Percentiles rank a stretch among this genome's conserved stretches.
Evolutionary conservation across 2,113 vertebrate genomes (phyloP).

Genomic region (Centrocercus urophasianus): DNA sequence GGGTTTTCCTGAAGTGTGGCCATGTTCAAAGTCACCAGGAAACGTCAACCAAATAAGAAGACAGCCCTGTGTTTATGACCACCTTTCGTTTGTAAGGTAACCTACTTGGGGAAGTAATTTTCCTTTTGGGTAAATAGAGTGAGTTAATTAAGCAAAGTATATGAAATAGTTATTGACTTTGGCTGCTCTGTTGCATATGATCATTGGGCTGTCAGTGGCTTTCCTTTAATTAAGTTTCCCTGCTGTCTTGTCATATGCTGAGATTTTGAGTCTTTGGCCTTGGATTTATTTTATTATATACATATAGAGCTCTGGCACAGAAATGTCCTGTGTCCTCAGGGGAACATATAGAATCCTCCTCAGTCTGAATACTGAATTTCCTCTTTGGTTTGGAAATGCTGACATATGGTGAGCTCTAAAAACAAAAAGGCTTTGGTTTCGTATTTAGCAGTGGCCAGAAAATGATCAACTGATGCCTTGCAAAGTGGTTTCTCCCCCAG

Average conservation of each 20-base stretch:
- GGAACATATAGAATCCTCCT: not conserved
- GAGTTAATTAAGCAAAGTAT: conserved; percentile 6
- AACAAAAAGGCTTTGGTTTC: not conserved
- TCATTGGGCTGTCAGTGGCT: not conserved
- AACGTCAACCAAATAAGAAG: not conserved
- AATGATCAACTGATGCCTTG: not conserved
- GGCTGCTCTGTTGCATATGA: not conserved
- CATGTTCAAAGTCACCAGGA: not conserved
- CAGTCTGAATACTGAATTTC: not conserved
- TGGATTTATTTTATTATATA: not conserved
- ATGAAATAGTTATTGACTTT: conserved; percentile 31
- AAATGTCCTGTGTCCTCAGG: not conserved
- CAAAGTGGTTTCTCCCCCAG: not conserved
- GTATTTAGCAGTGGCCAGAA: not conserved
- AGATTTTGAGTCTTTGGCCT: not conserved
- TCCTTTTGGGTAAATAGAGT: not conserved
- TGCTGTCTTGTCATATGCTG: conserved; percentile 35
- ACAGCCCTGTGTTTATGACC: not conserved
- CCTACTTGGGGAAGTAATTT: not conserved
- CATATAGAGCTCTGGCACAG: not conserved
- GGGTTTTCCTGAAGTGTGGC: not conserved
- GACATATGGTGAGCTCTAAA: not conserved
- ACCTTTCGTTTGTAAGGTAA: not conserved
- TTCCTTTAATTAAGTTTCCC: conserved; percentile 12
- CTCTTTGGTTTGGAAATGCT: not conserved